A percentile compares a stretch with the other conserved stretches of the same genome.
phyloP scores from a whole-genome alignment of 2,797 vertebrate genomes.

The Pterois miles region DNA sequence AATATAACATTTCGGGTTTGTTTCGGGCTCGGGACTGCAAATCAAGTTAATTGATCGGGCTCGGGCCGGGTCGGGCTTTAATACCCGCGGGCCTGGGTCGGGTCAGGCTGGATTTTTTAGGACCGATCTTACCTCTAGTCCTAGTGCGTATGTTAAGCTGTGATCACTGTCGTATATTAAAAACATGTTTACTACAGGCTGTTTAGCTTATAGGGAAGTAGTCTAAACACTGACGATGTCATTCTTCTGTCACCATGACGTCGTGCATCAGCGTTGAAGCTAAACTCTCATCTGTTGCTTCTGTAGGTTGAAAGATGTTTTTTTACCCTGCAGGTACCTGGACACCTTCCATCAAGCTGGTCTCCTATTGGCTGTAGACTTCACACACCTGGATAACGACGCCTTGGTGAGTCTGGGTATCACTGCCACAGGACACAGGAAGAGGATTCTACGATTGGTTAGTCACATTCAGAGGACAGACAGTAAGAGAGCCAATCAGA shows the following conservation, averaged over 20 bases:
- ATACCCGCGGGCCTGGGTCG: no score
- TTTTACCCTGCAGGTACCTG: conserved; percentile 80
- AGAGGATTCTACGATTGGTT: conserved; percentile 90
- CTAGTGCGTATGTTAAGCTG: no score
- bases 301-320: no score
- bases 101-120: no score
- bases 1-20: no score
- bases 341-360: conserved; percentile 87
- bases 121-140: no score
- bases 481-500: conserved; percentile 48
- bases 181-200: no score
- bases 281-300: no score
- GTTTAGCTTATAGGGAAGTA: not conserved
- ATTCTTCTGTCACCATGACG: not conserved
- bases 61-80: no score
- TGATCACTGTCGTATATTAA: no score
- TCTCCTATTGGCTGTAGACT: conserved; percentile 84
- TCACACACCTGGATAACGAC: conserved; percentile 83
- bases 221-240: not conserved
- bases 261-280: not conserved
- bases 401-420: conserved; percentile 89
- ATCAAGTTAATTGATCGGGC: no score
- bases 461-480: conserved; percentile 70
- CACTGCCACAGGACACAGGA: conserved; percentile 94
- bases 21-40: no score